These are phyloP conservation scores for Euschistus heros DNA, from an alignment of 1,140 invertebrate species.

Conservation along the genomic window DNA sequence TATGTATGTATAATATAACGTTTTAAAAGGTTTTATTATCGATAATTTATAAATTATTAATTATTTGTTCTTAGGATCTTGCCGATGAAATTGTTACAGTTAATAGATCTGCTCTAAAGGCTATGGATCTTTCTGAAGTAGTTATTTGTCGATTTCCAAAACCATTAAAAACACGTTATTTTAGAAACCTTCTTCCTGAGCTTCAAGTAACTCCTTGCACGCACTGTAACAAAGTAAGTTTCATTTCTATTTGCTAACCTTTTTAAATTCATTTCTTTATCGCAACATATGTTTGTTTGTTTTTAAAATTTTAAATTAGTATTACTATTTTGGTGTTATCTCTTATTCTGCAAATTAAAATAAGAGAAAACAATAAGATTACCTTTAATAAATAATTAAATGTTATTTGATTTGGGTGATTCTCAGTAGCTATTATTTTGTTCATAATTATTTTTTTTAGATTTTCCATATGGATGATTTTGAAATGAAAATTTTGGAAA, in stretches of 20 bases:
- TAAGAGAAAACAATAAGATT: no score
- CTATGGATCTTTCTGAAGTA: conserved; percentile 68
- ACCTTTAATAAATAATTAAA: no score
- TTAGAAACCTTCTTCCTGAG: conserved; percentile 85
- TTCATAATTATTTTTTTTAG: conserved; percentile 40
- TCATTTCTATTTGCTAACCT: neutral
- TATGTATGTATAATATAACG: no score
- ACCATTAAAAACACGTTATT: conserved; percentile 71
- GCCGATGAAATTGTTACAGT: conserved; percentile 50
- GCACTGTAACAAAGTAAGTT: conserved; percentile 73
- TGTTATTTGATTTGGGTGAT: no score
- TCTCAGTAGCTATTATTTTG: no score
- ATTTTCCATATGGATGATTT: conserved; percentile 96
- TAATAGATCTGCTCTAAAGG: conserved; percentile 55
- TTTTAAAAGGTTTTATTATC: no score
- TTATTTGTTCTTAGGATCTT: conserved; percentile 36
- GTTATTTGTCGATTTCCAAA: conserved; percentile 67
- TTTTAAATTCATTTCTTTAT: no score
- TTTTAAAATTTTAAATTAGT: no score
- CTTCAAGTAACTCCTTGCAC: conserved; percentile 77
- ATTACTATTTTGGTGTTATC: no score
- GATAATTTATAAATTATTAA: no score
- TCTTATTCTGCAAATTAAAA: no score
- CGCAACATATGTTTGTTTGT: no score
- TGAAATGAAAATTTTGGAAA: conserved; percentile 83